Percentiles rank a stretch among this genome's conserved stretches.
phyloP scores from a whole-genome alignment of 2,888 invertebrate species.

The Melanotus villosus region DNA sequence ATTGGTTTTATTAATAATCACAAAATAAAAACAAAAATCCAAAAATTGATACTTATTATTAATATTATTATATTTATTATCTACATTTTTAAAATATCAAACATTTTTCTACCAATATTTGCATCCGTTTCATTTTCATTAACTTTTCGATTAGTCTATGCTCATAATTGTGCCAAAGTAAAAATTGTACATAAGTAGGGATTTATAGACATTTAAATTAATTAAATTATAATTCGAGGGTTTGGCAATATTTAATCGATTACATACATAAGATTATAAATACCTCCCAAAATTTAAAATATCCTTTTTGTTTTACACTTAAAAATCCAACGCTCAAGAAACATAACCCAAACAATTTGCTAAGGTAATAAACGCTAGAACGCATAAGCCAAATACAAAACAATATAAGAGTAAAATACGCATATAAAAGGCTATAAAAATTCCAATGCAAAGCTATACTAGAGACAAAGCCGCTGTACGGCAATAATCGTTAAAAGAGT shows the following conservation, averaged over 20 bases:
- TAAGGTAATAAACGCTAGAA: constrained; percentile 51
- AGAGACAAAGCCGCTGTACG: constrained; percentile 57
- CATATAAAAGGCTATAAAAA: constrained; percentile 56
- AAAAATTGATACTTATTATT: no score
- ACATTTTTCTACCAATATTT: constrained; percentile 38
- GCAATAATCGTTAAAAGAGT: constrained; percentile 58
- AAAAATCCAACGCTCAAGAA: no score
- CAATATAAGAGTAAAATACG: constrained; percentile 52
- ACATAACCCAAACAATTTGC: constrained; percentile 16
- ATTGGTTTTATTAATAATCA: no score
- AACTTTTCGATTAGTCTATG: no score
- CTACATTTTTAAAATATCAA: constrained; percentile 24
- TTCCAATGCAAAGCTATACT: constrained; percentile 53
- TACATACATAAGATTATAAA: constrained; percentile 4
- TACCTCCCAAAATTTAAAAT: background rate
- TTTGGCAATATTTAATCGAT: constrained; percentile 16
- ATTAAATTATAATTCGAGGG: constrained; percentile 37
- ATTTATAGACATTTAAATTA: constrained; percentile 40
- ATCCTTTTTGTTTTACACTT: background rate
- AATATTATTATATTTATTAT: constrained; percentile 9
- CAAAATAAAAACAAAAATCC: no score
- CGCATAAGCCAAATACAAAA: constrained; percentile 48
- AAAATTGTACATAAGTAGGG: no score
- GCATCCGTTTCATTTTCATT: constrained; percentile 41
- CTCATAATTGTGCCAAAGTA: no score